phyloP scores from a whole-genome alignment of 2,888 invertebrate genomes.

The Cephus spinipes region DNA sequence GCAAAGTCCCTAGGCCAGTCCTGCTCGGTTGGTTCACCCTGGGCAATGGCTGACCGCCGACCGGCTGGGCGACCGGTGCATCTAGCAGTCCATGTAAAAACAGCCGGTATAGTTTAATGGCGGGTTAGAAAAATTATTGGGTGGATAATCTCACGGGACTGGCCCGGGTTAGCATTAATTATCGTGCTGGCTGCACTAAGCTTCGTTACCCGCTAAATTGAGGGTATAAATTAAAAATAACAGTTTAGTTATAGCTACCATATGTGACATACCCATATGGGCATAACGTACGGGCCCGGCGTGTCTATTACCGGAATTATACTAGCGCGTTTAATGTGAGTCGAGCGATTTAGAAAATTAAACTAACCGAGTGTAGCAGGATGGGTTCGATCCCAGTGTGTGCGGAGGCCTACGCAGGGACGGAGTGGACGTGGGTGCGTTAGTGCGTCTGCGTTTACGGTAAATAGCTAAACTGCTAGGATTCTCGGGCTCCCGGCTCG shows the following conservation, averaged over 20 bases:
- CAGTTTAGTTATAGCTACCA: constrained; percentile 49
- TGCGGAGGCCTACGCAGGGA: too few relatives aligned
- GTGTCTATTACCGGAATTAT: constrained; percentile 41
- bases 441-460: too few relatives aligned
- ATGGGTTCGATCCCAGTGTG: too few relatives aligned
- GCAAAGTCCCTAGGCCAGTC: too few relatives aligned
- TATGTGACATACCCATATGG: constrained; percentile 32
- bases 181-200: constrained; percentile 26
- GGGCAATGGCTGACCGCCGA: too few relatives aligned
- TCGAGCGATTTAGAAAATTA: constrained; percentile 2
- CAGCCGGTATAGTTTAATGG: constrained; percentile 32
- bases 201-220: constrained; percentile 18
- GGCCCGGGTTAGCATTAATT: constrained; percentile 52
- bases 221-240: constrained; percentile 57
- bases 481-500: too few relatives aligned
- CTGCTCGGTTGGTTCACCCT: too few relatives aligned
- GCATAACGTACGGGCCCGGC: constrained; percentile 32
- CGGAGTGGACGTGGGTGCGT: too few relatives aligned
- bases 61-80: too few relatives aligned
- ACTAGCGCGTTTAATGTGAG: constrained; percentile 1
- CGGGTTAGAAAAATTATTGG: constrained; percentile 55
- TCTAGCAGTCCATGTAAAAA: too few relatives aligned
- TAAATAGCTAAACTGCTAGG: too few relatives aligned
- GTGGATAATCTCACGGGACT: constrained; percentile 51
- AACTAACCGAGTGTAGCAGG: neutral